Base-by-base conservation (phyloP, 2,113 vertebrate genomes). In the Pelvicachromis taeniatus region DNA sequence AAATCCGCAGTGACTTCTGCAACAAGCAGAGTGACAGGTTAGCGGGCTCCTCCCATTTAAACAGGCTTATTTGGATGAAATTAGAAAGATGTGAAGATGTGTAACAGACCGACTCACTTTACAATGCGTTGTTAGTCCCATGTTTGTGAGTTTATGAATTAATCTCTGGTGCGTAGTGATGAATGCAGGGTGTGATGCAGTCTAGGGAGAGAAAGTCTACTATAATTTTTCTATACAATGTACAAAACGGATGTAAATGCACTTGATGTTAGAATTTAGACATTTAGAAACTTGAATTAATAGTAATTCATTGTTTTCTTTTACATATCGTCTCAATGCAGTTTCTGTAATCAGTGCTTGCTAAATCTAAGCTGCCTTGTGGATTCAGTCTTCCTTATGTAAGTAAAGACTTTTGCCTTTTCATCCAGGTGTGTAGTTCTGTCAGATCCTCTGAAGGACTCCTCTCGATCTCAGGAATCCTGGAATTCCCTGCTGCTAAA, bases 21-120 rank as follows among this genome's bases (percentile, higher is more conserved):
- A 99, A 99, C 95, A 99, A 99, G 82, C 99, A 99, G 95, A 99
- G 97, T 29, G 98, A 99, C 96, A 97, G 99, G 99, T 99, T 31
- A 92, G 86, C 6, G 21, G 31, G 21, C 2, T 14, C 17, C 14
- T 35, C 21, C 19, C 6, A 10, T 42, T 10, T 6, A 4, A 40
- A 56, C 5, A 6, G 19, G 19, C n/a, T 52, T 14, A 33, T 63
- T 53, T 21, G 31, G 26, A 31, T 54, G 1, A 33, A 68, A 33
- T 38, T 40, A 8, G 38, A 40, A 81, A 7, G 5, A 70, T 10
- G 3, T 40, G 56, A 50, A 4, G 4, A 77, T 21, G 4, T 3
- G 13, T 45, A 21, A 42, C 54, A 33, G 4, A 31, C 40, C 2
- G 19, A 50, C 13, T n/a, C 38, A 61, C 53, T 42, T 58, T 53